A percentile compares a stretch with the other conserved stretches of the same genome.
Conservation (phyloP, 1,140 invertebrate genomes). For the Sinella curviseta region DNA sequence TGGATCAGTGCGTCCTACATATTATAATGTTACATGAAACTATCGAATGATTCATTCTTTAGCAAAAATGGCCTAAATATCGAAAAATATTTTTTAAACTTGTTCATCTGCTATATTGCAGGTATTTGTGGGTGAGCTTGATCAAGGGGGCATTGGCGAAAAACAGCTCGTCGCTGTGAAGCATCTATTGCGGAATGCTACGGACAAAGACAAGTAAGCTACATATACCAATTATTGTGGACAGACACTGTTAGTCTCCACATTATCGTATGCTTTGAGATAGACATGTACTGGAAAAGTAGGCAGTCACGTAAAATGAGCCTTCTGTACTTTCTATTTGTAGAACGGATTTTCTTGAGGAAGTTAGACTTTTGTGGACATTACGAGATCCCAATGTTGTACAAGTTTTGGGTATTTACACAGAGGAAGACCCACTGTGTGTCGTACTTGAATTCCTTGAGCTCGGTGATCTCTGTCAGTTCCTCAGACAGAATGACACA, state of each 20-base stretch:
- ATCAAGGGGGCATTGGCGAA: constrained; percentile 58
- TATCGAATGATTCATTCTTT: too few relatives aligned
- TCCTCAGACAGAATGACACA: constrained; percentile 62
- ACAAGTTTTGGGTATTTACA: constrained; percentile 81
- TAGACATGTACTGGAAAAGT: too few relatives aligned
- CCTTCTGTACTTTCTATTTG: too few relatives aligned
- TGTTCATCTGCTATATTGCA: constrained; percentile 28
- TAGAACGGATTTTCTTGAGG: constrained; percentile 84
- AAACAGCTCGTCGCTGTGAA: constrained; percentile 83
- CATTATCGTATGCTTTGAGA: not conserved
- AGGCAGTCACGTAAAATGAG: too few relatives aligned
- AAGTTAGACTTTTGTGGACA: constrained; percentile 81
- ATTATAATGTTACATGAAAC: not conserved
- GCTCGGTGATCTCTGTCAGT: constrained; percentile 85
- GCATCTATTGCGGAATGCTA: constrained; percentile 76
- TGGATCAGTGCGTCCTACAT: constrained; percentile 71
- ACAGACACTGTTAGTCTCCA: not conserved
- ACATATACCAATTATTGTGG: not conserved
- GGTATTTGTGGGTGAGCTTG: constrained; percentile 48
- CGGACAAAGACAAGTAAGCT: constrained; percentile 76
- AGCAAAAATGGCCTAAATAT: not conserved
- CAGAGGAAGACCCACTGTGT: constrained; percentile 75
- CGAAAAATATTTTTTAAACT: not conserved
- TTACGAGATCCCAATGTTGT: constrained; percentile 84
- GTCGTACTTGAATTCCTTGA: constrained; percentile 89